Percentiles rank a stretch among this genome's conserved stretches.
Evolutionary conservation across 64 coral and sea anemone species (phyloP).

Genomic region (Actinia equina): DNA sequence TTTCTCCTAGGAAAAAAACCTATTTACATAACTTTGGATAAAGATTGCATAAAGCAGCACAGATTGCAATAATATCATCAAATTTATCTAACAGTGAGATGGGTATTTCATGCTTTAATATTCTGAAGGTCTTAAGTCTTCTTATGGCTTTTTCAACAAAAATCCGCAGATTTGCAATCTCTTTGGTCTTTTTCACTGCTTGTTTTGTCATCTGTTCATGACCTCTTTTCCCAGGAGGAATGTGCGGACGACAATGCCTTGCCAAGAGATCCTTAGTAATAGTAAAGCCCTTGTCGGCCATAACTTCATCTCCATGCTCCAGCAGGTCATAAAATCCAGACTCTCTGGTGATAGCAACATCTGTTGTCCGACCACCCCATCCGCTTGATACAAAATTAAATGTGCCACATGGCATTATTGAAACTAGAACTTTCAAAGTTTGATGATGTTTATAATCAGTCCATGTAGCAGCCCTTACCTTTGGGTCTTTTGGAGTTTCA

Average conservation of each 20-base stretch:
- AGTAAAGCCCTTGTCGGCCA: constrained; percentile 49
- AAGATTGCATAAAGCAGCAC: too few relatives aligned
- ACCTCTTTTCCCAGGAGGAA: constrained; percentile 40
- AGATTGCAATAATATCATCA: constrained; percentile 35
- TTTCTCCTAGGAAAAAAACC: too few relatives aligned
- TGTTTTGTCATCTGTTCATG: constrained; percentile 36
- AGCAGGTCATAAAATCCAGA: constrained; percentile 43
- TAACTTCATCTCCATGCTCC: constrained; percentile 41
- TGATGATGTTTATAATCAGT: constrained; percentile 52
- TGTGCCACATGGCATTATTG: constrained; percentile 37
- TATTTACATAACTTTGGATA: too few relatives aligned
- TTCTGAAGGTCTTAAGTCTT: constrained; percentile 35
- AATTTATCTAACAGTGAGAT: constrained; percentile 44
- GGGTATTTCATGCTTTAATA: constrained; percentile 47
- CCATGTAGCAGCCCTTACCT: constrained; percentile 22
- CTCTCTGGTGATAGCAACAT: constrained; percentile 37
- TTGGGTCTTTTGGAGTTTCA: constrained; percentile 40
- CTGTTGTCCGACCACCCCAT: constrained; percentile 31
- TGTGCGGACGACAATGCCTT: constrained; percentile 7
- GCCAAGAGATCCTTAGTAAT: constrained; percentile 41
- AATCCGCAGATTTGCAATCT: constrained; percentile 47
- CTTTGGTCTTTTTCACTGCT: constrained; percentile 35
- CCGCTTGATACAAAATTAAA: constrained; percentile 51
- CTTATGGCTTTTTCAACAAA: constrained; percentile 56
- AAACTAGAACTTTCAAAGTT: constrained; percentile 37